Conservation (phyloP, 2,888 invertebrate genomes). For the Sycophila texana region DNA sequence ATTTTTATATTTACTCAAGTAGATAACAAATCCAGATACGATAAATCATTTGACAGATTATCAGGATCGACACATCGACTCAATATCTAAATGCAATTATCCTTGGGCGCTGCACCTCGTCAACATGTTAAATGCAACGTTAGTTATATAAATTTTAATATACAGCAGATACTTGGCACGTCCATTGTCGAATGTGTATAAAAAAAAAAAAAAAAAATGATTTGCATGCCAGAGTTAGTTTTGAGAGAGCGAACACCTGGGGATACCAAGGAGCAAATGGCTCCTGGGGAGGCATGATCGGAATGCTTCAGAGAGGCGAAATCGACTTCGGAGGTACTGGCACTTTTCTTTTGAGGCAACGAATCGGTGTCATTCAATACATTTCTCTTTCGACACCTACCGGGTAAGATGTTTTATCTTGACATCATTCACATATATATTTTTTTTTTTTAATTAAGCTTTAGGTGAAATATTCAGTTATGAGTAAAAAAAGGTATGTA, state of each 20-base stretch:
- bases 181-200: no score
- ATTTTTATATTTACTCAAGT: constrained; percentile 16
- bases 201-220: background rate
- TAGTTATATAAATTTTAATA: constrained; percentile 35
- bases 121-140: constrained; percentile 64
- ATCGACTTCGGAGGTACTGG: constrained; percentile 71
- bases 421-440: no score
- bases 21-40: constrained; percentile 72
- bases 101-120: constrained; percentile 64
- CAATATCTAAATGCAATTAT: constrained; percentile 70
- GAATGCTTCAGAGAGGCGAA: constrained; percentile 61
- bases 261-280: constrained; percentile 63
- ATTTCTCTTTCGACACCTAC: constrained; percentile 82
- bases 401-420: constrained; percentile 67
- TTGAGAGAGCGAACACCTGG: constrained; percentile 59
- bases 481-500: background rate
- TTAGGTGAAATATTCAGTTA: background rate
- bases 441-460: background rate
- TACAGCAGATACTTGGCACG: background rate
- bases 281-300: constrained; percentile 63
- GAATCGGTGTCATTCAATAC: constrained; percentile 80
- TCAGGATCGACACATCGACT: constrained; percentile 68
- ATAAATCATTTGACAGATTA: constrained; percentile 75
- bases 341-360: constrained; percentile 78
- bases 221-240: constrained; percentile 49